These are phyloP conservation scores for Caranx melampygus DNA, from an alignment of 2,113 vertebrate genomes.

Conservation along the genomic window DNA sequence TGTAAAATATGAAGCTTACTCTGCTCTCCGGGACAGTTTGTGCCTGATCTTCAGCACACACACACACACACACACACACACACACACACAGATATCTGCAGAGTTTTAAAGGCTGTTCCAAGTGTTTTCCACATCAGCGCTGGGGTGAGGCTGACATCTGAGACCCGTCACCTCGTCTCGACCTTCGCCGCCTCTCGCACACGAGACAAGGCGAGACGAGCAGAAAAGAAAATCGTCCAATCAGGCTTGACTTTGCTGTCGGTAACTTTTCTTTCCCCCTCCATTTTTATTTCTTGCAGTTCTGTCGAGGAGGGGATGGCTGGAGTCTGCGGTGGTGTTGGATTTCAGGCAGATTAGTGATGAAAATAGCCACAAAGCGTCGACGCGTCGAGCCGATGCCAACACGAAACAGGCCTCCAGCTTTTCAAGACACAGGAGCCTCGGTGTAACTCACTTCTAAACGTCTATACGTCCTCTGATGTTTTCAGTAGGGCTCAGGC, in stretches of 20 bases:
- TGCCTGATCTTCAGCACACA: conserved; percentile 29
- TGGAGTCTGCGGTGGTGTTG: conserved; percentile 21
- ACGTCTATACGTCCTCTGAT: too few species aligned
- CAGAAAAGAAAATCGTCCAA: neutral
- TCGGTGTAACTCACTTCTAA: too few species aligned
- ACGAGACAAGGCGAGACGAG: neutral
- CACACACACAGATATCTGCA: conserved; percentile 11
- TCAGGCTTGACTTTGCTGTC: neutral
- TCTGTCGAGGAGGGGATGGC: neutral
- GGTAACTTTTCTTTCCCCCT: neutral
- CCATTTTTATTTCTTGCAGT: too few species aligned
- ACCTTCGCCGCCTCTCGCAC: neutral
- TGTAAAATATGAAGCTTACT: conserved; percentile 63
- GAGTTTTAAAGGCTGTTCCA: conserved; percentile 33
- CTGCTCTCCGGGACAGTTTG: conserved; percentile 49
- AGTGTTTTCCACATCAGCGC: neutral
- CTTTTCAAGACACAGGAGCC: neutral
- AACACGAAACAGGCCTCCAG: neutral
- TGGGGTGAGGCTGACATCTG: neutral
- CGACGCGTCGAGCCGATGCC: conserved; percentile 32
- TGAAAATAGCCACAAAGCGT: conserved; percentile 28
- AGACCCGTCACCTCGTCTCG: neutral
- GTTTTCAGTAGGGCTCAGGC: too few species aligned
- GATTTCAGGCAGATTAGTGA: conserved; percentile 13
- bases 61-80: neutral